Evolutionary conservation across 2,888 invertebrate species (phyloP).

Genomic region (Rhopalosiphum nymphaeae): DNA sequence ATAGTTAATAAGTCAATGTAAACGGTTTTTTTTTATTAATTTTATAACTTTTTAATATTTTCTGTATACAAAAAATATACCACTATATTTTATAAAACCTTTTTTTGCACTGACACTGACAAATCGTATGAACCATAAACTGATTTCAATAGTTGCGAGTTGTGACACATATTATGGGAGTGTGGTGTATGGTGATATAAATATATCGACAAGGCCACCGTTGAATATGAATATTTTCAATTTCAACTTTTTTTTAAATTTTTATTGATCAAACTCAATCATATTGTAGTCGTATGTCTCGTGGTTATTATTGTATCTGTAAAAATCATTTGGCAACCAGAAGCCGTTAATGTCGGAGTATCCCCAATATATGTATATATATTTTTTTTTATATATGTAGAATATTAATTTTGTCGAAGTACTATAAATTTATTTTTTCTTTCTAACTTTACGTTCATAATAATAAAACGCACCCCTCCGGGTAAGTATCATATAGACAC

Average conservation of each 20-base stretch:
- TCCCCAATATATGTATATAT: background rate
- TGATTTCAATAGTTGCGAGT: background rate
- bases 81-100: background rate
- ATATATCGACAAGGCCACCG: background rate
- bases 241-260: background rate
- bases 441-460: background rate
- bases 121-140: constrained; percentile 16
- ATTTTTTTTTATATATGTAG: background rate
- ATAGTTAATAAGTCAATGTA: background rate
- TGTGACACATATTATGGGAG: background rate
- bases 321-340: background rate
- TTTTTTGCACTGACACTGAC: background rate
- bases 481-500: background rate
- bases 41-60: background rate
- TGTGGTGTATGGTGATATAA: background rate
- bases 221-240: background rate
- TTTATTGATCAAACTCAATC: background rate
- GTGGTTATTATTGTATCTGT: background rate
- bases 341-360: background rate
- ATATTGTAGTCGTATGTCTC: background rate
- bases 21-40: background rate
- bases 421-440: background rate
- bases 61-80: background rate
- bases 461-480: background rate
- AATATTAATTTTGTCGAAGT: background rate